A percentile compares a stretch with the other conserved stretches of the same genome.
Conservation (phyloP, 2,113 vertebrate species). For the Cairina moschata region DNA sequence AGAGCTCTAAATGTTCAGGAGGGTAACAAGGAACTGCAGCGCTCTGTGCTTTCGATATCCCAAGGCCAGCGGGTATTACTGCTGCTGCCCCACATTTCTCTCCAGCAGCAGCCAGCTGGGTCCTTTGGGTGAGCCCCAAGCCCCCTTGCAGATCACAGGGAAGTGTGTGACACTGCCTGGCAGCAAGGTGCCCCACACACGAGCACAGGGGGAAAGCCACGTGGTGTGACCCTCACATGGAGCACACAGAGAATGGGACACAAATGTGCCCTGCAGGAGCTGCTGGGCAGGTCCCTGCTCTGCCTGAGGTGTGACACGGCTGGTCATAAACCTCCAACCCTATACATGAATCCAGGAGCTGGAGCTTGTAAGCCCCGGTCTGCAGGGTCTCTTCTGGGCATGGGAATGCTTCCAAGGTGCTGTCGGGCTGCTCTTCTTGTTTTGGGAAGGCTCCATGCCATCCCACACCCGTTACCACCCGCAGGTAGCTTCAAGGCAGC, state of each 20-base stretch:
- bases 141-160: background rate
- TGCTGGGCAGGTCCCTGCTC: background rate
- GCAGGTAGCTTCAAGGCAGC: conserved; percentile 97
- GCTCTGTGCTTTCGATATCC: background rate
- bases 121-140: background rate
- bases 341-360: background rate
- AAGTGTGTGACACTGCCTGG: background rate
- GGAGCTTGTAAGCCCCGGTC: background rate
- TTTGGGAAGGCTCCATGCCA: background rate
- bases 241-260: background rate
- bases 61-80: background rate
- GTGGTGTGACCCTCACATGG: rapidly evolving
- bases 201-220: background rate
- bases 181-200: background rate
- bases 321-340: background rate
- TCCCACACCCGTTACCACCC: background rate
- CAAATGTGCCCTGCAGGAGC: background rate
- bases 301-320: background rate
- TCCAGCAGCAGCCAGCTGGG: background rate
- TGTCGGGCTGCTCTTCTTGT: background rate
- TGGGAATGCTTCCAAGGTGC: background rate
- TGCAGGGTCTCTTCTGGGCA: rapidly evolving
- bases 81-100: background rate
- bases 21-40: background rate
- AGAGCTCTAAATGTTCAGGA: background rate